Conservation (phyloP, 2,797 vertebrate genomes). For the Apodemus agrarius region DNA sequence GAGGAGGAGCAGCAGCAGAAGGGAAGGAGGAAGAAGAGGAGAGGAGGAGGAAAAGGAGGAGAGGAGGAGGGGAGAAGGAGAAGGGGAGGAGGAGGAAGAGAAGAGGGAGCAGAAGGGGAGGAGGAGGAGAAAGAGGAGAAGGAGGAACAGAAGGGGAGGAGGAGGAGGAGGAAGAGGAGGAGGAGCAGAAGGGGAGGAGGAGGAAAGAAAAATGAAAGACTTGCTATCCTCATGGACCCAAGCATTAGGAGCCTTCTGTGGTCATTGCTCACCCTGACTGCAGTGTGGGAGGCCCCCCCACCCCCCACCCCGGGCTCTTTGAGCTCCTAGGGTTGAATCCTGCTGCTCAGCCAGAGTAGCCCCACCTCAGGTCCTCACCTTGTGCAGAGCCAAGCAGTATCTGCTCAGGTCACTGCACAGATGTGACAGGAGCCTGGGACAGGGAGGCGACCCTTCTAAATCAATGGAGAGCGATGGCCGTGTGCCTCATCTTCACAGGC, state of each 20-base stretch:
- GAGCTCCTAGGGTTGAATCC: too few species aligned
- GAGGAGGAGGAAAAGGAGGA: too few species aligned
- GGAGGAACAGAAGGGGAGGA: neutral
- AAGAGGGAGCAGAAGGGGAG: too few species aligned
- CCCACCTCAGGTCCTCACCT: neutral
- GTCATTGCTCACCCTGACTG: fast-evolving
- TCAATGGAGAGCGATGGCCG: neutral
- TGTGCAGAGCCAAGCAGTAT: neutral
- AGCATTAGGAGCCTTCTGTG: neutral
- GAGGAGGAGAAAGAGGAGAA: too few species aligned
- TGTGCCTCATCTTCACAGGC: slow-evolving; percentile 36
- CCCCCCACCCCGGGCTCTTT: too few species aligned
- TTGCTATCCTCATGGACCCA: neutral
- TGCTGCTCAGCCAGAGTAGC: fast-evolving
- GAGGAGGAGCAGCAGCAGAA: fast-evolving
- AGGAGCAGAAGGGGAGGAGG: too few species aligned
- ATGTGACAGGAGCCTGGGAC: fast-evolving
- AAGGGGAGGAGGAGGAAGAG: too few species aligned
- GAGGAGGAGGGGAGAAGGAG: too few species aligned
- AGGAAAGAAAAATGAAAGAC: neutral
- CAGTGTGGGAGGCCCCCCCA: fast-evolving
- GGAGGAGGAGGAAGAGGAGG: neutral
- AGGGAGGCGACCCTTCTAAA: neutral
- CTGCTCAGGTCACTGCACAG: neutral
- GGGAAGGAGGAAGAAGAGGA: neutral